Conservation (phyloP, 2,797 vertebrate species). For the Onychomys leucogaster region DNA sequence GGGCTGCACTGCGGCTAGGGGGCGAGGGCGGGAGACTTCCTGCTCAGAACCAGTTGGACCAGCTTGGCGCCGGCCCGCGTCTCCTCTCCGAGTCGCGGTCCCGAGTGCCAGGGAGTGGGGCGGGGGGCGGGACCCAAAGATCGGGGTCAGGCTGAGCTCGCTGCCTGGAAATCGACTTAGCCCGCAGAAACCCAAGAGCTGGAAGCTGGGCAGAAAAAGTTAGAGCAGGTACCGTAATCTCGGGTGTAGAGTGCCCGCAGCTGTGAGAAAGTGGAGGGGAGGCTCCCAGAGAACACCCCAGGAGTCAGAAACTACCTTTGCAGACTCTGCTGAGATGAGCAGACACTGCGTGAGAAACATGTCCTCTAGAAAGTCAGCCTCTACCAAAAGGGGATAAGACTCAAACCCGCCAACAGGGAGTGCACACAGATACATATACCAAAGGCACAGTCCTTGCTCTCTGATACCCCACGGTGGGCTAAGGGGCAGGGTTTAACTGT, state of each 20-base stretch:
- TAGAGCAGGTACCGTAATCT: not conserved
- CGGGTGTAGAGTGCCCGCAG: not conserved
- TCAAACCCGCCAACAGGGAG: too few relatives aligned
- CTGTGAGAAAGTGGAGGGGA: not conserved
- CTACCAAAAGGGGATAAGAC: not conserved
- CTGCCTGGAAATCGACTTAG: constrained; percentile 52
- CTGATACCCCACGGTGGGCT: not conserved
- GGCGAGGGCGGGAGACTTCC: constrained; percentile 76
- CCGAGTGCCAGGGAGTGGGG: constrained; percentile 13
- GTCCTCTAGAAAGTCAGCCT: not conserved
- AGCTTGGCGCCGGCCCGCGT: constrained; percentile 65
- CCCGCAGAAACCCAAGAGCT: not conserved
- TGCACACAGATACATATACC: not conserved
- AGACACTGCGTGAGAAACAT: not conserved
- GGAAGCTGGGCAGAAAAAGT: constrained; percentile 12
- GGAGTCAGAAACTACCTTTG: not conserved
- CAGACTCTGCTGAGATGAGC: not conserved
- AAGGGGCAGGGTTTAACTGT: too few relatives aligned
- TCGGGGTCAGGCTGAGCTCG: constrained; percentile 47
- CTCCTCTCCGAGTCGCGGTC: constrained; percentile 21
- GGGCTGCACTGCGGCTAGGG: constrained; percentile 41
- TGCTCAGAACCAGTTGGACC: constrained; percentile 79
- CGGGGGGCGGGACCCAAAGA: not conserved
- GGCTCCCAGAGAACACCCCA: not conserved
- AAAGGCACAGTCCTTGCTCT: not conserved